Evolutionary conservation across 2,888 invertebrate species (phyloP).

Genomic region (Cataglyphis cursor): DNA sequence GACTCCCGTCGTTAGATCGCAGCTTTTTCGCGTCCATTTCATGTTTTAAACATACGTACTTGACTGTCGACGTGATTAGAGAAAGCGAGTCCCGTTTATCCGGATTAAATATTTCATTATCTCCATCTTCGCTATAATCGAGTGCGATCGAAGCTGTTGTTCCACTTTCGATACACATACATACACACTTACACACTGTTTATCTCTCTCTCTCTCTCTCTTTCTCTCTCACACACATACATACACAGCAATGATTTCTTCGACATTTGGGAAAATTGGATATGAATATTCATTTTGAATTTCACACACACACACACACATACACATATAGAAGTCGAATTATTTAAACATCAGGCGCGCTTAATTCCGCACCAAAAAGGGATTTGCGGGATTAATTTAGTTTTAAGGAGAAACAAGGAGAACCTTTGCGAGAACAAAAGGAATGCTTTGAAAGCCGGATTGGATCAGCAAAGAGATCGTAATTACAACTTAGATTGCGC

Average conservation of each 20-base stretch:
- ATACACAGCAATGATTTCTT: slow-evolving; percentile 29
- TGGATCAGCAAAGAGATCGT: slow-evolving; percentile 41
- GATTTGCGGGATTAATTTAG: slow-evolving; percentile 39
- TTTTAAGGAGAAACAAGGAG: slow-evolving; percentile 23
- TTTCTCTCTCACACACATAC: background rate
- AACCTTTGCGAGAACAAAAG: slow-evolving; percentile 17
- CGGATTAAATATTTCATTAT: slow-evolving; percentile 35
- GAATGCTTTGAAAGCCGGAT: slow-evolving; percentile 5
- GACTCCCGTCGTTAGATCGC: slow-evolving; percentile 33
- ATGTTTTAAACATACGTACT: slow-evolving; percentile 51
- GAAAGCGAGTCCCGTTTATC: slow-evolving; percentile 15
- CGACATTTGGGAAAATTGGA: slow-evolving; percentile 43
- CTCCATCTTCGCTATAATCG: background rate
- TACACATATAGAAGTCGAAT: slow-evolving; percentile 15
- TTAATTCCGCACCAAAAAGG: slow-evolving; percentile 34
- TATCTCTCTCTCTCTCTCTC: no score
- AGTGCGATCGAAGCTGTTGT: slow-evolving; percentile 45
- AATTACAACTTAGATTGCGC: slow-evolving; percentile 51
- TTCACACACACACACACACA: background rate
- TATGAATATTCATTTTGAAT: slow-evolving; percentile 49
- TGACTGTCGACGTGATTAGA: slow-evolving; percentile 43
- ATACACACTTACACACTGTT: background rate
- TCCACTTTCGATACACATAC: slow-evolving; percentile 20
- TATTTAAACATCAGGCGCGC: slow-evolving; percentile 44
- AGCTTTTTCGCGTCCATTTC: background rate